Evolutionary conservation across 1,140 invertebrate genomes (phyloP), one percentile per base, ranked within the genome.

Genomic region (Drosophila tsacasi): DNA sequence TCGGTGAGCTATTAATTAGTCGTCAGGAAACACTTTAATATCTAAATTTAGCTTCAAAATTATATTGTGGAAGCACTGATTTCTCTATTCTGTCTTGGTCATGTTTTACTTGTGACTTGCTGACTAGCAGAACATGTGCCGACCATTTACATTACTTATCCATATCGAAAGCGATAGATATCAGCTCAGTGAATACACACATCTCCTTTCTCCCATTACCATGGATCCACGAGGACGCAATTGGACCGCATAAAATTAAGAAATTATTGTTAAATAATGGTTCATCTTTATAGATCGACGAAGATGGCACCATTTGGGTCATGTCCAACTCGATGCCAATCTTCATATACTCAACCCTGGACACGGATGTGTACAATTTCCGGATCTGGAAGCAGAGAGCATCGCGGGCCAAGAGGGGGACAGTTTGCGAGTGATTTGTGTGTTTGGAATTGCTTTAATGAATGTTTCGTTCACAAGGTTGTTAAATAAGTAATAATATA

Each of bases 311-410:
- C 27, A 93, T 96, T 8, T 95, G 95, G 93, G 84, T 95, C 0
- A 94, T 95, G 84, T 93, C 94, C 1, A 96, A 96, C 76, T 94
- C 93, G 0, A 93, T 95, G 91, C 95, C 95, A 0, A 93, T 93
- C 19, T 95, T 95, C 68, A 93, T 95, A 6, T 95, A 95, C 73
- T 94, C 94, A 7, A 92, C 83, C 7, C 75, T 96, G 8, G 93
- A 96, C 83, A 92, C 94, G 5, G 93, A 95, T 74, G 82, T 94
- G 23, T 93, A 93, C 50, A 95, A 95, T 81, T 96, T 95, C 85
- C 94, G 94, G 47, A 91, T 96, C 37, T 95, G 92, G 91, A 90
- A 82, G 55, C 82, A 91, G 46, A 79, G 54, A 44, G 75, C 83
- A 0, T 15, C 40, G 13, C 52, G 76, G 40, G 92, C 92, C 25